phyloP scores from a whole-genome alignment of 2,888 invertebrate genomes.

The Himalopsyche kuldschensis region DNA sequence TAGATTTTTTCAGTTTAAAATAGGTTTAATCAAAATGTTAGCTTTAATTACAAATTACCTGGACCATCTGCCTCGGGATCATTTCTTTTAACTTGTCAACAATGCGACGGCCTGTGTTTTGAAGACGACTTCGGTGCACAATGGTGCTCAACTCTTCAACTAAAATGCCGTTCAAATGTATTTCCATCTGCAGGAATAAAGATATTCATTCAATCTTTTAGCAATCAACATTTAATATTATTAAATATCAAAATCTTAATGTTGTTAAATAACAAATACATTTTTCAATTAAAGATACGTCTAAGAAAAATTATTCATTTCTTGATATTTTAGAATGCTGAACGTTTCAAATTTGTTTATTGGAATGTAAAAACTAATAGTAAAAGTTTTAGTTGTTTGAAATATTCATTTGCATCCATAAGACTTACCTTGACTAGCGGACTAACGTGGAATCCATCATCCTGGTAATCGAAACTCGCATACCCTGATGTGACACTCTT shows the following conservation, averaged over 20 bases:
- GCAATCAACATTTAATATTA: too few species aligned
- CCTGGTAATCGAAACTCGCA: slow-evolving; percentile 93
- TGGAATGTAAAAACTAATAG: not conserved
- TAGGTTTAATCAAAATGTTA: too few species aligned
- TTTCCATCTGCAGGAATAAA: slow-evolving; percentile 61
- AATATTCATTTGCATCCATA: not conserved
- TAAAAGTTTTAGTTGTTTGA: not conserved
- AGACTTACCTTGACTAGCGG: slow-evolving; percentile 74
- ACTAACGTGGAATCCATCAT: slow-evolving; percentile 78
- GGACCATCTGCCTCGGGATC: slow-evolving; percentile 86
- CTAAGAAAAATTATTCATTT: not conserved
- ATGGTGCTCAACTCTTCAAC: slow-evolving; percentile 86
- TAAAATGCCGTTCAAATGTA: slow-evolving; percentile 75
- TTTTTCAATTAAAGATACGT: too few species aligned
- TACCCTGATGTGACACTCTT: slow-evolving; percentile 92
- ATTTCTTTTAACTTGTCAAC: slow-evolving; percentile 77
- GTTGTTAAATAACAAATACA: too few species aligned
- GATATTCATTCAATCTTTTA: not conserved
- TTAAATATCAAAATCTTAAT: too few species aligned
- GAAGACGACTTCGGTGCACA: slow-evolving; percentile 72
- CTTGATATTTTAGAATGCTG: not conserved
- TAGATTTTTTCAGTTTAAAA: too few species aligned
- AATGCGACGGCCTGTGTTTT: slow-evolving; percentile 66
- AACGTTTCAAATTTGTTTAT: not conserved
- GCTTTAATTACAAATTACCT: slow-evolving; percentile 48